phyloP scores from a whole-genome alignment of 2,797 vertebrate species.

The Brotula barbata region DNA sequence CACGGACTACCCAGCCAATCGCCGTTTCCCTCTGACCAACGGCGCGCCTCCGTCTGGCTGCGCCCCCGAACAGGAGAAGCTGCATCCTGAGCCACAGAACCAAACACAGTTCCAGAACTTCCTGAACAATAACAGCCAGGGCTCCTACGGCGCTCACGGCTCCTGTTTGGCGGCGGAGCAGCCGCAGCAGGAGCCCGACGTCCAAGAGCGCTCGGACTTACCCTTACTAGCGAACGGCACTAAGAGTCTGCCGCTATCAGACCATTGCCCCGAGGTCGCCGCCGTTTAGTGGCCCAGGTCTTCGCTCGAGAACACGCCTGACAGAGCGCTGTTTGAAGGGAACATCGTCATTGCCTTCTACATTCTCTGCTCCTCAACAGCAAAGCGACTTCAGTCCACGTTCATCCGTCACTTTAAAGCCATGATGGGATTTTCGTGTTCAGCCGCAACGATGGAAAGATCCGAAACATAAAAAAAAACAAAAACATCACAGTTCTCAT shows the following conservation, averaged over 20 bases:
- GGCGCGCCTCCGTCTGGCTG: slow-evolving; percentile 75
- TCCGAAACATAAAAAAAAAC: slow-evolving; percentile 35
- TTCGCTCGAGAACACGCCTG: slow-evolving; percentile 40
- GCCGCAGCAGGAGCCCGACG: slow-evolving; percentile 78
- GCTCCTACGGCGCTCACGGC: slow-evolving; percentile 84
- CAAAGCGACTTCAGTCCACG: slow-evolving; percentile 43
- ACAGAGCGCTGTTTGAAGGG: slow-evolving; percentile 49
- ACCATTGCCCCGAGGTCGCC: slow-evolving; percentile 83
- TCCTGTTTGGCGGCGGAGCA: slow-evolving; percentile 80
- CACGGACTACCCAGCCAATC: slow-evolving; percentile 71
- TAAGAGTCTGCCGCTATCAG: slow-evolving; percentile 90
- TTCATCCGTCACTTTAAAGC: slow-evolving; percentile 59
- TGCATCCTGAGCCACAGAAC: slow-evolving; percentile 77
- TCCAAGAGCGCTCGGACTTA: slow-evolving; percentile 85
- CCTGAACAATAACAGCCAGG: slow-evolving; percentile 90
- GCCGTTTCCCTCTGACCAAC: slow-evolving; percentile 82
- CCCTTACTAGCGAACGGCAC: slow-evolving; percentile 88
- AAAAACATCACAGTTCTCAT: slow-evolving; percentile 63
- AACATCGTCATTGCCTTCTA: slow-evolving; percentile 63
- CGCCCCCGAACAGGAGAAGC: slow-evolving; percentile 81
- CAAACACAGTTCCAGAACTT: slow-evolving; percentile 91
- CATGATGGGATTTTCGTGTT: slow-evolving; percentile 57
- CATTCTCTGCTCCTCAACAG: slow-evolving; percentile 58
- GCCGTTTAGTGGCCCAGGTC: slow-evolving; percentile 83
- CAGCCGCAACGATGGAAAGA: slow-evolving; percentile 55